Conservation (phyloP, 2,888 invertebrate species). For the Protodeltote pygarga region DNA sequence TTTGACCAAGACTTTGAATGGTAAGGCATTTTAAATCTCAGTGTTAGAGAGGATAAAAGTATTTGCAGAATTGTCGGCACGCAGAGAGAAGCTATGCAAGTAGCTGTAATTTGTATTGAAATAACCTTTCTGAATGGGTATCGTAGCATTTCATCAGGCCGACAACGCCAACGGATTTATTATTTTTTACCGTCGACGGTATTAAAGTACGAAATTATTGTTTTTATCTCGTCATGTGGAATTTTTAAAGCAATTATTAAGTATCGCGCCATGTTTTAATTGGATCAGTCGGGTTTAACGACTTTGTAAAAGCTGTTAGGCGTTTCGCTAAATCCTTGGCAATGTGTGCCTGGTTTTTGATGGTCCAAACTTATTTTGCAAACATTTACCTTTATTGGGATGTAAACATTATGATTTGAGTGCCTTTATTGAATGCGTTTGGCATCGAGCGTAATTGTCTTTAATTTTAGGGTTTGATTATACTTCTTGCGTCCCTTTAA, state of each 20-base stretch:
- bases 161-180: constrained; percentile 77
- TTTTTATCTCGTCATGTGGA: constrained; percentile 83
- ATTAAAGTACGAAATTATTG: constrained; percentile 85
- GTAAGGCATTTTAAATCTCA: constrained; percentile 49
- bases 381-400: constrained; percentile 46
- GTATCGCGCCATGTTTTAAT: constrained; percentile 81
- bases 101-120: constrained; percentile 86
- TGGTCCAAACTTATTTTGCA: constrained; percentile 30
- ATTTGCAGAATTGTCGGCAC: constrained; percentile 85
- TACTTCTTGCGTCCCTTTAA: background rate
- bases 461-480: constrained; percentile 11
- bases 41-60: constrained; percentile 78
- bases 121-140: constrained; percentile 83
- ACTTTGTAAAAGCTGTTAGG: constrained; percentile 71
- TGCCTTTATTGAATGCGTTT: constrained; percentile 21
- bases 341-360: constrained; percentile 47
- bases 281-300: constrained; percentile 82
- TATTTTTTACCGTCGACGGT: constrained; percentile 80
- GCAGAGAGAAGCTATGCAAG: constrained; percentile 80
- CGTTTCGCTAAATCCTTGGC: constrained; percentile 58
- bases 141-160: constrained; percentile 82
- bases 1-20: constrained; percentile 17
- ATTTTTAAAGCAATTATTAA: constrained; percentile 86
- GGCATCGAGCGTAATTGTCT: constrained; percentile 19
- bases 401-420: constrained; percentile 46